A percentile compares a stretch with the other conserved stretches of the same genome.
Conservation (phyloP, 1,140 invertebrate species). For the Pogonomyrmex barbatus region DNA sequence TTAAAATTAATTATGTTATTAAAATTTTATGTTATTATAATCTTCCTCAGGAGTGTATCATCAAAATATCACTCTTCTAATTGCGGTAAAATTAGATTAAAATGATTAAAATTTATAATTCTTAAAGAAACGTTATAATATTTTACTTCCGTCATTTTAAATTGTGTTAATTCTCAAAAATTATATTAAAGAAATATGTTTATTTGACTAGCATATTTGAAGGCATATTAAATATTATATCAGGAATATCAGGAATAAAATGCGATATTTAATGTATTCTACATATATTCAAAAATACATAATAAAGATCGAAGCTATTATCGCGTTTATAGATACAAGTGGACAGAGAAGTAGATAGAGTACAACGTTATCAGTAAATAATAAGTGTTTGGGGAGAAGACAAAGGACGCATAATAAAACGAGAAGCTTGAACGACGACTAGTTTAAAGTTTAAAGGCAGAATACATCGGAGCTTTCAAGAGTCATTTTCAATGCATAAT, state of each 20-base stretch:
- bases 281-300: background rate
- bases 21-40: background rate
- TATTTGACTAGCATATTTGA: background rate
- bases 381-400: constrained; percentile 28
- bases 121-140: background rate
- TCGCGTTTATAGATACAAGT: constrained; percentile 6
- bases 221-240: background rate
- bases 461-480: constrained; percentile 39
- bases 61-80: background rate
- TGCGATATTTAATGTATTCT: background rate
- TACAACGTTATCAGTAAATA: constrained; percentile 35
- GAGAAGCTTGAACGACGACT: constrained; percentile 54
- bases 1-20: constrained; percentile 21
- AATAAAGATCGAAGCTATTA: background rate
- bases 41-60: background rate
- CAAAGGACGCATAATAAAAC: constrained; percentile 52
- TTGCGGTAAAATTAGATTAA: background rate
- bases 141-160: background rate
- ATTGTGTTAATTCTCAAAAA: background rate
- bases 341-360: background rate
- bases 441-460: constrained; percentile 58
- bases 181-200: background rate
- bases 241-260: background rate
- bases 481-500: constrained; percentile 60
- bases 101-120: background rate